Conservation (phyloP, 2,113 vertebrate species). For the Chascanopsetta lugubris region DNA sequence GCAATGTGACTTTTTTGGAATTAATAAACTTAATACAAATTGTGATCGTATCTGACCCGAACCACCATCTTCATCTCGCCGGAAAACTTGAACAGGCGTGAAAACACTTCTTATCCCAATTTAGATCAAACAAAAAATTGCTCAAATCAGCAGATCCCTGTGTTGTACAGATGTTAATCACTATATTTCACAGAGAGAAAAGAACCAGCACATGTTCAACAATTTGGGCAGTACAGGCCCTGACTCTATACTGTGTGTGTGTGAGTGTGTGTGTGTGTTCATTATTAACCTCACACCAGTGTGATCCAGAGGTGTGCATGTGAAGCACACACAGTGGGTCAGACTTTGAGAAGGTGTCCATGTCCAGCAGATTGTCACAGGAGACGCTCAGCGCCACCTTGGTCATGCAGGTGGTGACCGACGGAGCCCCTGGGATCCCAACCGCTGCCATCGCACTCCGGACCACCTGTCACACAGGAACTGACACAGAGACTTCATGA, state of each 20-base stretch:
- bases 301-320: conserved; percentile 57
- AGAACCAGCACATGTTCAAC: too few relatives aligned
- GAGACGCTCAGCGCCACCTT: conserved; percentile 86
- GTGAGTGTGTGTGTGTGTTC: neutral
- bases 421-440: conserved; percentile 1
- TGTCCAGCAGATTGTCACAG: conserved; percentile 89
- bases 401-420: conserved; percentile 83
- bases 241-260: neutral
- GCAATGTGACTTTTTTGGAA: too few relatives aligned
- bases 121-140: too few relatives aligned
- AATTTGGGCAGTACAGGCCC: neutral
- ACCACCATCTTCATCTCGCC: too few relatives aligned
- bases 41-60: too few relatives aligned
- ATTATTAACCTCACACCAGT: conserved; percentile 68
- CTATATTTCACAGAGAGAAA: too few relatives aligned
- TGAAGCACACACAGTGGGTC: conserved; percentile 89
- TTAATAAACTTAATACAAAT: too few relatives aligned
- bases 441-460: conserved; percentile 51
- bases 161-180: too few relatives aligned
- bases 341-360: conserved; percentile 88
- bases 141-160: too few relatives aligned
- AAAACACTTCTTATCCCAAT: too few relatives aligned
- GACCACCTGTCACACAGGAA: neutral
- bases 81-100: too few relatives aligned
- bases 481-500: conserved; percentile 10